Percentiles rank a stretch among this genome's conserved stretches.
Conservation (phyloP, 2,113 vertebrate species). For the Hippocampus abdominalis region DNA sequence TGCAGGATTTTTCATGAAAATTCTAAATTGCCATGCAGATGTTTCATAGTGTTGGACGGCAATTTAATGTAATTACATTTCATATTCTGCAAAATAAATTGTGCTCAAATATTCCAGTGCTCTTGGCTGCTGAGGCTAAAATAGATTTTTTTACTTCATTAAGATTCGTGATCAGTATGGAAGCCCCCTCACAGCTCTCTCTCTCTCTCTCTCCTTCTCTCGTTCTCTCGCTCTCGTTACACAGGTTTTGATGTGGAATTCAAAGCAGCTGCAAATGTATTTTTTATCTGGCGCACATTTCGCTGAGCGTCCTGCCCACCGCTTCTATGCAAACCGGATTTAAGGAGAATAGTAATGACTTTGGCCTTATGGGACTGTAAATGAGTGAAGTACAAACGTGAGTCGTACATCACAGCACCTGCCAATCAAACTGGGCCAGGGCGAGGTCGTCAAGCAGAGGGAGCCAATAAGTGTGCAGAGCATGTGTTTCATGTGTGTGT, state of each 20-base stretch:
- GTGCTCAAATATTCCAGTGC: not conserved
- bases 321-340: slow-evolving; percentile 85
- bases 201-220: slow-evolving; percentile 4
- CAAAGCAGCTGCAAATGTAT: slow-evolving; percentile 87
- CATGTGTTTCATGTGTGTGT: slow-evolving; percentile 20
- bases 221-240: not conserved
- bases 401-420: slow-evolving; percentile 84
- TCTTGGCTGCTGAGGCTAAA: slow-evolving; percentile 14
- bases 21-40: slow-evolving; percentile 38
- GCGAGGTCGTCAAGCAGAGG: slow-evolving; percentile 53
- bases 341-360: slow-evolving; percentile 92
- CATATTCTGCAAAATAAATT: slow-evolving; percentile 4
- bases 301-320: slow-evolving; percentile 67
- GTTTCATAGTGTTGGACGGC: not conserved
- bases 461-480: slow-evolving; percentile 77
- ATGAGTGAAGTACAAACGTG: slow-evolving; percentile 90
- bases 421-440: slow-evolving; percentile 79
- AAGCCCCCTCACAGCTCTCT: slow-evolving; percentile 13
- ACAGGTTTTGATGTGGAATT: slow-evolving; percentile 66
- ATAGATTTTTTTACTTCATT: slow-evolving; percentile 64
- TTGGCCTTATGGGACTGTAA: slow-evolving; percentile 84
- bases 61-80: slow-evolving; percentile 3
- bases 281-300: slow-evolving; percentile 86
- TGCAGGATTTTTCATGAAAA: slow-evolving; percentile 11
- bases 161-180: slow-evolving; percentile 73